These are phyloP conservation scores for Thymallus thymallus DNA, from an alignment of 2,113 vertebrate genomes.

Conservation along the genomic window DNA sequence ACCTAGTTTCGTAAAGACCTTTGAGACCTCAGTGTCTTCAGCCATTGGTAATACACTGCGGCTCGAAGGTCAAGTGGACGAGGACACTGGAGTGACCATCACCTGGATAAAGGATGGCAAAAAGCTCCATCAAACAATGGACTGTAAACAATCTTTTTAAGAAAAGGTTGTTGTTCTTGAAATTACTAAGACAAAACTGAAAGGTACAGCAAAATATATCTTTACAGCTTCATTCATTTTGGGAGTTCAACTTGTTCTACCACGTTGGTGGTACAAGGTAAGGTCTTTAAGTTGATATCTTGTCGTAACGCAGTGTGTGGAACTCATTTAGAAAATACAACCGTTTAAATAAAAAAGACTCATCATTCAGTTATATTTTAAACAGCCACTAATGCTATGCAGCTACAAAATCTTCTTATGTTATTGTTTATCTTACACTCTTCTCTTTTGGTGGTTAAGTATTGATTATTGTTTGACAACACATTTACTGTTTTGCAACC, in stretches of 20 bases:
- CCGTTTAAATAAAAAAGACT: no score
- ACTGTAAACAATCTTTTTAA: conserved; percentile 92
- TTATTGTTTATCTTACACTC: conserved; percentile 10
- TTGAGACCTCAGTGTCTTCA: conserved; percentile 77
- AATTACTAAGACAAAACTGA: conserved; percentile 89
- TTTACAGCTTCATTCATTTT: conserved; percentile 90
- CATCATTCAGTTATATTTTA: no score
- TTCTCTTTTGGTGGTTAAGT: conserved; percentile 22
- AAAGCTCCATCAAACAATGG: conserved; percentile 89
- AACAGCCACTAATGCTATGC: conserved; percentile 26
- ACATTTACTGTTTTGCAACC: conserved; percentile 17
- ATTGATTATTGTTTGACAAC: conserved; percentile 12
- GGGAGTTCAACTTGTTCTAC: conserved; percentile 87
- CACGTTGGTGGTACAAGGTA: conserved; percentile 89
- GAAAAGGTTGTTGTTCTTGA: conserved; percentile 93
- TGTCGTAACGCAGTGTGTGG: not conserved
- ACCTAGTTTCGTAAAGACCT: conserved; percentile 84
- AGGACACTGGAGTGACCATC: conserved; percentile 90
- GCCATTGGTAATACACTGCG: conserved; percentile 85
- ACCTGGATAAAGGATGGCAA: conserved; percentile 91
- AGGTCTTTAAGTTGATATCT: conserved; percentile 59
- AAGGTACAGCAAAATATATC: conserved; percentile 90
- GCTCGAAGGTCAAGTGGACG: conserved; percentile 93
- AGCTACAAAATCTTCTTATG: conserved; percentile 26
- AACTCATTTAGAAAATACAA: not conserved